A percentile compares a stretch with the other conserved stretches of the same genome.
These are phyloP conservation scores for Caloenas nicobarica DNA, from an alignment of 2,113 vertebrate species.

Conservation along the genomic window DNA sequence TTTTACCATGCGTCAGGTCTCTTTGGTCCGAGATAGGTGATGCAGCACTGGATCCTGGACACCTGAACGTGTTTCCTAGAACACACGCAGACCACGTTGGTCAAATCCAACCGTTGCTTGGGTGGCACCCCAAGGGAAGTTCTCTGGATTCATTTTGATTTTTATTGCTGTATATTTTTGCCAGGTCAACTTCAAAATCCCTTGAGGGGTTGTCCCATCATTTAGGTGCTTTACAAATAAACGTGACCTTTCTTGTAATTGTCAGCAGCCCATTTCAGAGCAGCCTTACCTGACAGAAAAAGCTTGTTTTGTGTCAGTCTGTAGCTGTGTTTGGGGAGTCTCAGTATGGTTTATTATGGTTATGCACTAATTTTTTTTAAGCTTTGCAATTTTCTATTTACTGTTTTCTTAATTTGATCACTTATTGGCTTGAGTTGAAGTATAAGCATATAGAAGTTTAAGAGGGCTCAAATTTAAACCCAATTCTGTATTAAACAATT, in stretches of 20 bases:
- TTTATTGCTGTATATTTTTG: background rate
- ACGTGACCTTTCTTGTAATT: background rate
- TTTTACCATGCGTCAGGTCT: background rate
- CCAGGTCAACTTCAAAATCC: background rate
- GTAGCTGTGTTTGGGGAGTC: background rate
- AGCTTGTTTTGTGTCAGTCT: background rate
- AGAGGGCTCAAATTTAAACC: background rate
- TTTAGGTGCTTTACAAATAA: background rate
- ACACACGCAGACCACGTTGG: fast-evolving
- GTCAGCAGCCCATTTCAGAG: background rate
- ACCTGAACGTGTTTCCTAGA: fast-evolving
- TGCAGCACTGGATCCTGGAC: background rate
- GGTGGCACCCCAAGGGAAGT: background rate
- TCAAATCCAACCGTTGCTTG: fast-evolving
- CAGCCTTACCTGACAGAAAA: background rate
- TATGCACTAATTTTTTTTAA: background rate
- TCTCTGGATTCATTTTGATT: background rate
- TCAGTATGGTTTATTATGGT: background rate
- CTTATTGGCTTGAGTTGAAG: background rate
- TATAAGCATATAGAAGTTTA: background rate
- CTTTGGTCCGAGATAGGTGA: too few relatives aligned
- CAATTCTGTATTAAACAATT: background rate
- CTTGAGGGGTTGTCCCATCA: background rate
- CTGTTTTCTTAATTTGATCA: background rate
- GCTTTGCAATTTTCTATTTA: background rate